Base-by-base conservation (phyloP, 1,140 invertebrate genomes). In the Leptoteleia sp. region DNA sequence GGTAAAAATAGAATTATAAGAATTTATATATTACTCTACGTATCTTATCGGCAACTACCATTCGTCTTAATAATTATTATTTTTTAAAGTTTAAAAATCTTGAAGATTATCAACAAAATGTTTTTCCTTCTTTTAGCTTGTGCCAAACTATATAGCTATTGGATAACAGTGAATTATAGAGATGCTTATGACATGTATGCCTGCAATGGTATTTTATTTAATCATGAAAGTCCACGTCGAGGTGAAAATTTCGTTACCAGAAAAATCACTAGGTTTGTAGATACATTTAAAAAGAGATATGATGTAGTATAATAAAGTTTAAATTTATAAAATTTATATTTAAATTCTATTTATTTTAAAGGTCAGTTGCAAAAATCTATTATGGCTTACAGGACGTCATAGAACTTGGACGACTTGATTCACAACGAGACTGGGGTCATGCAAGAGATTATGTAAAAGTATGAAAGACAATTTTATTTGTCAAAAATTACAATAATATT, bases 211-310 rank as follows among this genome's bases (percentile, higher is more conserved):
- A 98, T 99, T 76, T 91, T 99, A 1, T 99, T 99, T 86, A 99
- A 99, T 90, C 99, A 99, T 87, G 99, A 99, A 91, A 99, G 97
- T 89, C 99, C 99, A 1, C 90, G 98, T 68, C 91, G 99, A 87
- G 98, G 98, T 75, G 98, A 99, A 90, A 99, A 96, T 83, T 99
- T 99, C 92, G 99, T 99, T 0, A 99, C 99, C 0, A 92, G 98
- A 71, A 99, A 99, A 91, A 98, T 99, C 65, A 99, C 98, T 0
- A 92, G 98, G 45, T 96, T 99, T 99, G 80, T 91, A 92, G 54
- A 37, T 5, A 7, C 3, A 22, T 22, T 2, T 3, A 22, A 22
- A 22, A 3, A 3, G 19, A 2, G 2, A 22, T 22, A 3, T 22
- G 2, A 22, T 22, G 2, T 22, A 3, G 2, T 22, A 22, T 22